A percentile compares a stretch with the other conserved stretches of the same genome.
These are phyloP conservation scores for Adelosebastes latens DNA, from an alignment of 2,797 vertebrate species.

Conservation along the genomic window DNA sequence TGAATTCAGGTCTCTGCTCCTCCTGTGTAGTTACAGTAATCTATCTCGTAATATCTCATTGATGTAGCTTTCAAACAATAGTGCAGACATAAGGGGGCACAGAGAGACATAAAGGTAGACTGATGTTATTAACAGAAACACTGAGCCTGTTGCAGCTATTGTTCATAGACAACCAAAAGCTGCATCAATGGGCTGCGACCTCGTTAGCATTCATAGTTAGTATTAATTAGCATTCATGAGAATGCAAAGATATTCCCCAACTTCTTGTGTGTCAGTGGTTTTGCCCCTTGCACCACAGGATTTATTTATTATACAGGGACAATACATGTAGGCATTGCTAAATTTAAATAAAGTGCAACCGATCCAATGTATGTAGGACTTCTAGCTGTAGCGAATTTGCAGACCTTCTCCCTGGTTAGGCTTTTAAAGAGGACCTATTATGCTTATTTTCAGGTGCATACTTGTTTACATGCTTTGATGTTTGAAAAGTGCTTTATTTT, in stretches of 20 bases:
- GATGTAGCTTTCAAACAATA: neutral
- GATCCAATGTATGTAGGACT: no score
- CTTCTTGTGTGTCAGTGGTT: neutral
- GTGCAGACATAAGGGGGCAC: neutral
- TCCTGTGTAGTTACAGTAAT: neutral
- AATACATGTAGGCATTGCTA: no score
- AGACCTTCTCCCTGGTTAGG: no score
- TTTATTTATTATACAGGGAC: no score
- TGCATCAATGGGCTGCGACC: slow-evolving; percentile 1
- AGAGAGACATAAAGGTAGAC: neutral
- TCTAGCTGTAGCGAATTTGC: no score
- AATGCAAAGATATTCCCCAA: slow-evolving; percentile 24
- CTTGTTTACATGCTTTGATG: no score
- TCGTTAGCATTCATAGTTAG: slow-evolving; percentile 28
- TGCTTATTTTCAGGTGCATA: no score
- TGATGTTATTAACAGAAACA: neutral
- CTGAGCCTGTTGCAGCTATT: neutral
- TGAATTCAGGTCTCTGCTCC: neutral
- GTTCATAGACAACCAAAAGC: neutral
- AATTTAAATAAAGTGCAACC: no score
- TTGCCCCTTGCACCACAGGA: neutral
- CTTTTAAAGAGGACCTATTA: no score
- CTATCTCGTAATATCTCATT: no score
- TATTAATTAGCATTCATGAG: slow-evolving; percentile 49
- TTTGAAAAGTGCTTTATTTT: no score